Evolutionary conservation across 2,797 vertebrate species (phyloP), one percentile per base, ranked within the genome.

Genomic region (Tokudaia muenninki): DNA sequence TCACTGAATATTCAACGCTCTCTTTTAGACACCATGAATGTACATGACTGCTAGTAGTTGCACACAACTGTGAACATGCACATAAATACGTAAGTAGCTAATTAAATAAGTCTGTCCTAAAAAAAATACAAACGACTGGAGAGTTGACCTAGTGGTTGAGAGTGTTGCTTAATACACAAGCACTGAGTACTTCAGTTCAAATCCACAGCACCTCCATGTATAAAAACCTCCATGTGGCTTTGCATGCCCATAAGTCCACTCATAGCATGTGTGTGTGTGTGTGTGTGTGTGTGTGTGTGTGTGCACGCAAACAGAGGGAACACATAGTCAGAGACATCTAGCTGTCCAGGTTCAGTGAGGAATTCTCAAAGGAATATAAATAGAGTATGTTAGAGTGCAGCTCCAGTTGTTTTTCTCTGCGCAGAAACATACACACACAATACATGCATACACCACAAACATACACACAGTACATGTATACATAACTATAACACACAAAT

Each of bases 291-390:
- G 52, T 22, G 4, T 6, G 34, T 3, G 22, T 1, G 2, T 65
- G 19, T 12, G 26, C 14, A 19, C 4, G 5, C 50, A 50, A 67
- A 17, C 3, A 31, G 61, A 4, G 37, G 83, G 63, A 24, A 52
- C 34, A 52, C 44, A 70, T 24, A 31, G 47, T 13, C 63, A 70
- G 34, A 70, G 31, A 52, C 31, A 67, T 37, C 47, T 16, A 37
- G 84, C 84, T 70, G 47, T n/a, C 63, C 47, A n/a, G 31, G 63
- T 70, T 87, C 47, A 87, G 47, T 86, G 84, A 87, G 65, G 34
- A 52, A 16, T 50, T 86, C 44, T 67, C 83, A 34, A 65, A 21
- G 41, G 41, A 14, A 67, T 86, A 83, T 19, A 9, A 83, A 63
- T 2, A 26, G 31, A 80, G 24, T 41, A 22, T 29, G 6, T 29